Evolutionary conservation across 2,888 invertebrate genomes (phyloP).

Genomic region (Pollenia labialis): DNA sequence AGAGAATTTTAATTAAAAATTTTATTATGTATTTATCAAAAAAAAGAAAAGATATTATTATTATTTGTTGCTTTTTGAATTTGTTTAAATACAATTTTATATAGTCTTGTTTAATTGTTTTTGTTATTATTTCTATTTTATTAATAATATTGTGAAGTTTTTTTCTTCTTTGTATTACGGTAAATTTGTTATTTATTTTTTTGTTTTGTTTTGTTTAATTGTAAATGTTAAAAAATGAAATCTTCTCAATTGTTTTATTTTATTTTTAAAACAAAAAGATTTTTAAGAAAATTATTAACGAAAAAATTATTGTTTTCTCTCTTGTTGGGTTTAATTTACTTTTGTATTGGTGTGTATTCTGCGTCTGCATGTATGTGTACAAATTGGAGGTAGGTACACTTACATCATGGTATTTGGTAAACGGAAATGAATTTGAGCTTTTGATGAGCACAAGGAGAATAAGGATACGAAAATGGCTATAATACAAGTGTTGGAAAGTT

Average conservation of each 20-base stretch:
- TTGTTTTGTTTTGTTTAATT: conserved; percentile 70
- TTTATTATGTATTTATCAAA: conserved; percentile 11
- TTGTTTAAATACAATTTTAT: conserved; percentile 54
- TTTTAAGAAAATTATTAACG: conserved; percentile 66
- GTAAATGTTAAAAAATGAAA: conserved; percentile 80
- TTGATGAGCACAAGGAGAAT: conserved; percentile 32
- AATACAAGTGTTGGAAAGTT: conserved; percentile 24
- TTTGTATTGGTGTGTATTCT: conserved; percentile 65
- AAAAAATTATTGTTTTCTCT: conserved; percentile 75
- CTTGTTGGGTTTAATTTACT: conserved; percentile 73
- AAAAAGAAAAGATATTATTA: neutral
- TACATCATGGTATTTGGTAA: conserved; percentile 1
- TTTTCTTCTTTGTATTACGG: conserved; percentile 57
- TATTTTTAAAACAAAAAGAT: conserved; percentile 69
- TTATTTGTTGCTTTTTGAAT: conserved; percentile 37
- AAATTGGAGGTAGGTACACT: conserved; percentile 5
- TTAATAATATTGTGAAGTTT: conserved; percentile 51
- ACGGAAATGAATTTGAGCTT: conserved; percentile 36
- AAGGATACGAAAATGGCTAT: conserved; percentile 30
- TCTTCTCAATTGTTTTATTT: conserved; percentile 58
- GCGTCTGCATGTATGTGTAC: conserved; percentile 17
- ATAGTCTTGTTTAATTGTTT: conserved; percentile 60
- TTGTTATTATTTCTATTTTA: conserved; percentile 11
- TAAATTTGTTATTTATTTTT: conserved; percentile 70
- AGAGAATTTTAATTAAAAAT: conserved; percentile 56